Conservation (phyloP, 2,888 invertebrate genomes). For the Heliconius ethilla region DNA sequence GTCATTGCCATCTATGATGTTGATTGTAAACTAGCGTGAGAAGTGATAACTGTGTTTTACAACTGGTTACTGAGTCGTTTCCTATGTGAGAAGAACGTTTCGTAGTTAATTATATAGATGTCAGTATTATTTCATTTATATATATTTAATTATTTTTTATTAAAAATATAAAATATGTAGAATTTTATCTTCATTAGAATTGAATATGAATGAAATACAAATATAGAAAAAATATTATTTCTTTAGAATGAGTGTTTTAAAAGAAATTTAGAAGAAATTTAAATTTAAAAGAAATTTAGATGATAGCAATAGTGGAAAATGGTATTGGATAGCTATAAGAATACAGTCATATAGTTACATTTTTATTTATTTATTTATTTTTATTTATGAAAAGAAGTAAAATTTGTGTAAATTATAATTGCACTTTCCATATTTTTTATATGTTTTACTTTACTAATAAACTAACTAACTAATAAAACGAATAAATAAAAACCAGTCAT, state of each 20-base stretch:
- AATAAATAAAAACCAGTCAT: neutral
- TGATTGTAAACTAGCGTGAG: neutral
- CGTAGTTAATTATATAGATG: neutral
- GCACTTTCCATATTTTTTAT: neutral
- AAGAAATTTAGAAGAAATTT: neutral
- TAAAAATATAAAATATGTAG: neutral
- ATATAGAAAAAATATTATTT: too few species aligned
- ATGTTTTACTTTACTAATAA: too few species aligned
- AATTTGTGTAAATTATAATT: neutral
- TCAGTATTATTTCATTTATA: neutral
- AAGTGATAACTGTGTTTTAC: neutral
- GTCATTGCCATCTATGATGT: constrained; percentile 1
- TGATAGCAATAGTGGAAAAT: neutral
- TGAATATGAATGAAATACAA: too few species aligned
- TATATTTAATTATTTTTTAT: neutral
- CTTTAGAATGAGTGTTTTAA: too few species aligned
- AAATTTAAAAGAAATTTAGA: neutral
- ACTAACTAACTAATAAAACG: too few species aligned
- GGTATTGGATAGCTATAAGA: too few species aligned
- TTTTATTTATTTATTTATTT: too few species aligned
- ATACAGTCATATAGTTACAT: too few species aligned
- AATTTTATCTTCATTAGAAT: too few species aligned
- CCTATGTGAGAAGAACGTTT: neutral
- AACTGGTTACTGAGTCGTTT: neutral
- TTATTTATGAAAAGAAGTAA: too few species aligned